A percentile compares a stretch with the other conserved stretches of the same genome.
Conservation (phyloP, 2,888 invertebrate genomes). For the Pyrgus malvae region DNA sequence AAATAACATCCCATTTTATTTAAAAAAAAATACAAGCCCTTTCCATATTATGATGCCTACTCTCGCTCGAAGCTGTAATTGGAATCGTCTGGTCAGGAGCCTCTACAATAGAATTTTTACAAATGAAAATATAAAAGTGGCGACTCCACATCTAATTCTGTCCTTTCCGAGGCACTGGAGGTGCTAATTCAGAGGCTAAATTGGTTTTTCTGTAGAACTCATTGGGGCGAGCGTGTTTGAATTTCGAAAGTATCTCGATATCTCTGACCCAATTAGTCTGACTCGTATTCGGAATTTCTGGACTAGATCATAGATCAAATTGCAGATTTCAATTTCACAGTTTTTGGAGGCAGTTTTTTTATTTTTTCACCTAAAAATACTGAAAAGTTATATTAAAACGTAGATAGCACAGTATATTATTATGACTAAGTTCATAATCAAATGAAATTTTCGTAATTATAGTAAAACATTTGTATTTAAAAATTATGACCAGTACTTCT, state of each 20-base stretch:
- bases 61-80: slow-evolving; percentile 50
- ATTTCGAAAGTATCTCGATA: background rate
- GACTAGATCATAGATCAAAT: no score
- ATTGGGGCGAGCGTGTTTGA: background rate
- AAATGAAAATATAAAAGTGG: slow-evolving; percentile 63
- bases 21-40: slow-evolving; percentile 25
- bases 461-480: no score
- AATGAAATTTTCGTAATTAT: no score
- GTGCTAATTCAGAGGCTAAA: slow-evolving; percentile 50
- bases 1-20: background rate
- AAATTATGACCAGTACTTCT: no score
- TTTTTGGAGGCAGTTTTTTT: no score
- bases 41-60: slow-evolving; percentile 38
- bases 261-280: background rate
- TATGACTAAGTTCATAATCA: no score
- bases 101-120: slow-evolving; percentile 62
- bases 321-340: no score
- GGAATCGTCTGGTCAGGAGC: slow-evolving; percentile 64
- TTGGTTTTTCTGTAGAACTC: slow-evolving; percentile 42
- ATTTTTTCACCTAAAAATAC: no score
- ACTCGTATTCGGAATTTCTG: no score
- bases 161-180: slow-evolving; percentile 17
- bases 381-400: no score
- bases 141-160: slow-evolving; percentile 22
- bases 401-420: no score